Base-by-base conservation (phyloP, 2,113 vertebrate species). In the Setophaga petechia region DNA sequence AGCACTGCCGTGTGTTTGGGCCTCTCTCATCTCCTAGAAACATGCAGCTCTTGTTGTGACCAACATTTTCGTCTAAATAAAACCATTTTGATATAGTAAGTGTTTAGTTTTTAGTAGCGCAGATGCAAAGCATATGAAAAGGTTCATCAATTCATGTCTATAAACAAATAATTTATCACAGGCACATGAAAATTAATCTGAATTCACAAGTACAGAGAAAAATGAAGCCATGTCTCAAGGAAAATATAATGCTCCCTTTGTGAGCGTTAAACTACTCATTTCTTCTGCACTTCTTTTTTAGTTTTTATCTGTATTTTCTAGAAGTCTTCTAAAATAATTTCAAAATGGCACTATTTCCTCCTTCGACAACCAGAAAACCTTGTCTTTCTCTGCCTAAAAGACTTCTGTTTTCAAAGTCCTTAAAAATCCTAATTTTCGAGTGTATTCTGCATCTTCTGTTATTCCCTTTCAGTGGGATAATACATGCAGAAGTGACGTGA, bases 21-120 rank as follows among this genome's bases (percentile, higher is more conserved):
- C 44, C 72, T 82, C 81, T 97, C 95, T 95, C 87, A 89, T 94
- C 96, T 96, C 87, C 59, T 14, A 41, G 76, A 91, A 97, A 89
- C 72, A 66, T 89, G 69, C 72, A 89, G 87, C 74, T 71, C 15
- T 13, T 15, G 78, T 76, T 72, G 76, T 94, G 92, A 95, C 83
- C 95, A 92, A 18, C 37, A 43, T 75, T 88, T 92, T 39, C 54
- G 44, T 69, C 55, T 95, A 94, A 97, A 95, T 93, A 81, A 80
- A 39, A 71, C 10, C 15, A 63, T 77, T 93, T 92, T 12, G 2
- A 6, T 67, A 46, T 67, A 93, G 61, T 49, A 30, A 71, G 33
- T 75, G 72, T 95, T 97, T 97, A 90, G 57, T 68, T 68, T 80
- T 87, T 83, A 62, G 14, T 71, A 93, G 37, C 3, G 0, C 27